Conservation (phyloP, 2,888 invertebrate species). For the Drosophila recens region DNA sequence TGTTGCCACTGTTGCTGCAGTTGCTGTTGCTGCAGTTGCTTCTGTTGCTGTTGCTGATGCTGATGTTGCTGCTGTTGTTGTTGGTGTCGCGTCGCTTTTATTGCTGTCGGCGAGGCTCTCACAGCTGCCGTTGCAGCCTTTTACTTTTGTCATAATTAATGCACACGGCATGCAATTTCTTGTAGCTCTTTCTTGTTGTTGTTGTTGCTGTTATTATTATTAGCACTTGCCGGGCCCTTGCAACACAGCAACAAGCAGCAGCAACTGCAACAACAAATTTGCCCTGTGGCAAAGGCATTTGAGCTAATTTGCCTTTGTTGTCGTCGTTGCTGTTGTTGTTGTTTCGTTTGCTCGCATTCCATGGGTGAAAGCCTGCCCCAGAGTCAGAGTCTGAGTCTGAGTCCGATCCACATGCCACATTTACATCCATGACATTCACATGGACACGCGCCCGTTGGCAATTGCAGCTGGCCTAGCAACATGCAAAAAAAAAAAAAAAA, state of each 20-base stretch:
- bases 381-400: not conserved
- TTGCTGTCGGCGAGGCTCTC: constrained; percentile 36
- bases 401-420: constrained; percentile 45
- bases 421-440: constrained; percentile 61
- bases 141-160: constrained; percentile 75
- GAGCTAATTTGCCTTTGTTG: constrained; percentile 68
- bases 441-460: constrained; percentile 62
- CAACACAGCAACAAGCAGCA: constrained; percentile 7
- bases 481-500: constrained; percentile 46
- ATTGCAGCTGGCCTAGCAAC: constrained; percentile 56
- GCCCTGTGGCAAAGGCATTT: constrained; percentile 66
- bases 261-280: constrained; percentile 17
- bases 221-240: constrained; percentile 47
- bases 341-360: constrained; percentile 70
- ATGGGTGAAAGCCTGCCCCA: constrained; percentile 65
- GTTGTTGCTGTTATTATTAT: constrained; percentile 49
- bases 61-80: constrained; percentile 19
- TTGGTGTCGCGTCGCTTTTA: constrained; percentile 22
- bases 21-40: not conserved
- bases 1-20: constrained; percentile 12
- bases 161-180: constrained; percentile 60
- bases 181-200: constrained; percentile 15
- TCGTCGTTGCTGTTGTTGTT: constrained; percentile 16
- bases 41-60: not conserved
- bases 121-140: constrained; percentile 48